phyloP scores from a whole-genome alignment of 2,888 invertebrate species.

The Mimachlamys varia region DNA sequence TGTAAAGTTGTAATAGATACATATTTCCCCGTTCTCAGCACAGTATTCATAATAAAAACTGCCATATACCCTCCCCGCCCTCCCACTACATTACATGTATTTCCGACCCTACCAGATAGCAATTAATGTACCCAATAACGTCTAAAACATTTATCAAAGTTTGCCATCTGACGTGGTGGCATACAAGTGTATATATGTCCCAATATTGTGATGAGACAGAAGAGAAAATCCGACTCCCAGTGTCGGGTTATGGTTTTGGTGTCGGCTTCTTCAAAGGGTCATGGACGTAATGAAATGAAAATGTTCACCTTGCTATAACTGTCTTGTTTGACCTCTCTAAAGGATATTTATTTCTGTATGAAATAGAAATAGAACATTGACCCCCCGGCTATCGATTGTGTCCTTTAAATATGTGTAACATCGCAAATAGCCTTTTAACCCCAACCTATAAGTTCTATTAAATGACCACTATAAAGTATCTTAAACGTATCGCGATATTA shows the following conservation, averaged over 20 bases:
- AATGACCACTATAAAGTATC: background rate
- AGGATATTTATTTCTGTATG: background rate
- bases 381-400: background rate
- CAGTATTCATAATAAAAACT: too few species aligned
- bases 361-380: background rate
- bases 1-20: too few species aligned
- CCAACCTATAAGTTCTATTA: background rate
- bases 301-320: background rate
- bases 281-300: background rate
- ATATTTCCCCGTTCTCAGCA: too few species aligned
- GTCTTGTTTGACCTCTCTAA: background rate
- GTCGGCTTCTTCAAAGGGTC: background rate
- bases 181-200: too few species aligned
- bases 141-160: too few species aligned
- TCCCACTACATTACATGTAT: too few species aligned
- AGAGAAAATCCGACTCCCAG: too few species aligned
- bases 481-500: background rate
- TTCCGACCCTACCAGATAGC: too few species aligned
- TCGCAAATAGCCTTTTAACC: constrained; percentile 12
- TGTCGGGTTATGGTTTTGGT: background rate
- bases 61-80: too few species aligned
- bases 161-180: too few species aligned
- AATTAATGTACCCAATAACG: too few species aligned
- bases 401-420: background rate
- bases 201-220: too few species aligned